Base-by-base conservation (phyloP, 2,113 vertebrate species). In the Spea multiplicata region DNA sequence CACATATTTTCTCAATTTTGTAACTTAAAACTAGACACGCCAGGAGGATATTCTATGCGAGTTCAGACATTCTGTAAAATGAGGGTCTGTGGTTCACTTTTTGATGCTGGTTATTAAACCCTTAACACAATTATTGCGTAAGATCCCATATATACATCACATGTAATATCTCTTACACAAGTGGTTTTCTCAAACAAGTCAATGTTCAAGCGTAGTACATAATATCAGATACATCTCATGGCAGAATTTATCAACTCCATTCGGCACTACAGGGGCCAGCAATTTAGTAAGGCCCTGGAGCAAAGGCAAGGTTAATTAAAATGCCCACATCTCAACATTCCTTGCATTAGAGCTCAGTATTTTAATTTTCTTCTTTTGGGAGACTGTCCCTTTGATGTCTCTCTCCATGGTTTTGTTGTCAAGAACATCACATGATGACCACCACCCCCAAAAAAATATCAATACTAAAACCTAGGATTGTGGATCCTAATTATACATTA, bases 261-360 rank as follows among this genome's bases (percentile, higher is more conserved):
- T 72, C 69, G 47, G 8, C 64, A 44, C 12, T 44, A 66, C 9
- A 53, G 16, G 10, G 10, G 65, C 5, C 62, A 16, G 52, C 14
- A 67, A 73, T 62, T 61, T 6, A 17, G 8, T 64, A 50, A 5
- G 53, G 13, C 69, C 48, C 57, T 8, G 12, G 14, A 71, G 68
- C 59, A 78, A n/a, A 78, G 12, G 52, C 59, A 52, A 55, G 59
- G 68, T 72, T 77, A 53, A 78, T 78, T 71, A 77, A 64, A 78
- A 62, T 71, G 76, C 57, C 67, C 46, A 50, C 67, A 16, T 77
- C n/a, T 44, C 59, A 79, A 73, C 44, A 47, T 79, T 79, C n/a
- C 73, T 72, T 17, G 6, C 47, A 73, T 79, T 79, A 73, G 44
- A 30, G 61, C 44, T 57, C n/a, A 8, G 44, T 53, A n/a, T 66